These are phyloP conservation scores for Clarias macrocephalus DNA, from an alignment of 2,113 vertebrate species.

Conservation along the genomic window DNA sequence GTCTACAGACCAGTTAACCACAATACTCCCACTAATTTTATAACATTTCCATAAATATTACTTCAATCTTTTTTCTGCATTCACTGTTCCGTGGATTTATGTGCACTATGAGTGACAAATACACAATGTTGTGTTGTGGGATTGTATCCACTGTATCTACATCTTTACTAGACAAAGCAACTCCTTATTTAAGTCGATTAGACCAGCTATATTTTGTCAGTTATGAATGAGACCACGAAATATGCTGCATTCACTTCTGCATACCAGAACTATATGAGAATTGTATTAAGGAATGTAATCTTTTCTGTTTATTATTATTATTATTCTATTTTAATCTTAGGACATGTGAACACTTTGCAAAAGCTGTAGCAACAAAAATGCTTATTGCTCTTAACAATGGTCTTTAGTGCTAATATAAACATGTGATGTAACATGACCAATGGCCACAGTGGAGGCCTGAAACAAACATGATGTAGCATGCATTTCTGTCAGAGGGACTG, in stretches of 20 bases:
- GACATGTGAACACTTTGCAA: constrained; percentile 19
- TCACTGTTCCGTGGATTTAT: neutral
- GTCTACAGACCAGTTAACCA: neutral
- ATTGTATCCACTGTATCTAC: constrained; percentile 28
- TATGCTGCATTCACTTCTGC: constrained; percentile 29
- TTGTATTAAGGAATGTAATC: neutral
- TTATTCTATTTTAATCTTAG: neutral
- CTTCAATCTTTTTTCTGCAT: neutral
- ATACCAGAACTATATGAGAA: neutral
- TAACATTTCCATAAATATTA: neutral
- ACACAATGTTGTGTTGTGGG: neutral
- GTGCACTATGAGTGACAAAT: neutral
- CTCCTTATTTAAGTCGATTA: constrained; percentile 31
- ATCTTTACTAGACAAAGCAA: constrained; percentile 35
- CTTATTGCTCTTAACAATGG: constrained; percentile 21
- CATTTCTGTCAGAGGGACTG: constrained; percentile 42
- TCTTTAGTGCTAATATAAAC: constrained; percentile 41
- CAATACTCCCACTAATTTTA: neutral
- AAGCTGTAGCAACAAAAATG: constrained; percentile 22
- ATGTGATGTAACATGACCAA: constrained; percentile 45
- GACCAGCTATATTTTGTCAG: neutral
- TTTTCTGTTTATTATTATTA: neutral
- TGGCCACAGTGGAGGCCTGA: constrained; percentile 44
- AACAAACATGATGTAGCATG: constrained; percentile 53
- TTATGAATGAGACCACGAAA: constrained; percentile 30